Evolutionary conservation across 2,797 vertebrate species (phyloP).

Genomic region (Danio jaintianensis): DNA sequence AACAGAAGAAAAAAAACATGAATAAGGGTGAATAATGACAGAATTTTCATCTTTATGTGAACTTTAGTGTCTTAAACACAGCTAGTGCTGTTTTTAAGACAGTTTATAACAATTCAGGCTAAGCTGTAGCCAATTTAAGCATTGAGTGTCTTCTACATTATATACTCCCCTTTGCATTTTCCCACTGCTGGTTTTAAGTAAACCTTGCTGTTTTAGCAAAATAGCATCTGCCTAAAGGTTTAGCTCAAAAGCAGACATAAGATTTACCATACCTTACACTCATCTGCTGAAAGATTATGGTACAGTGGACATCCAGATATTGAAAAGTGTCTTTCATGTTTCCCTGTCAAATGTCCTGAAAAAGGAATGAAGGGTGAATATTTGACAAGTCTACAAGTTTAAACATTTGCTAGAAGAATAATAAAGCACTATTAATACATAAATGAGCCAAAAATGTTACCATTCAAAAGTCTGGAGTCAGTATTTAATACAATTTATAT

Average conservation of each 20-base stretch:
- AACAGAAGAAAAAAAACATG: too few relatives aligned
- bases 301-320: slow-evolving; percentile 97
- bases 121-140: too few relatives aligned
- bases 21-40: too few relatives aligned
- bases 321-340: slow-evolving; percentile 96
- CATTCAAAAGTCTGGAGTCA: slow-evolving; percentile 14
- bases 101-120: too few relatives aligned
- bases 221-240: background rate
- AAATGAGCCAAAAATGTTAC: background rate
- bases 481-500: too few relatives aligned
- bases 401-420: background rate
- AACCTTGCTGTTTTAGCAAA: background rate
- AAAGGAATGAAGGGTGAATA: background rate
- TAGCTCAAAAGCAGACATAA: too few relatives aligned
- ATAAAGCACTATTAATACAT: background rate
- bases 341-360: slow-evolving; percentile 93
- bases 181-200: background rate
- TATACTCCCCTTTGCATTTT: too few relatives aligned
- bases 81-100: too few relatives aligned
- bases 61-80: too few relatives aligned
- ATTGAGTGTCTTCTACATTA: too few relatives aligned
- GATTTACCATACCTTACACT: slow-evolving; percentile 98
- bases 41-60: too few relatives aligned
- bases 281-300: slow-evolving; percentile 95
- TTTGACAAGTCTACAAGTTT: too few relatives aligned